These are phyloP conservation scores for Drosophila tsacasi DNA, from an alignment of 1,140 invertebrate species.

Conservation along the genomic window DNA sequence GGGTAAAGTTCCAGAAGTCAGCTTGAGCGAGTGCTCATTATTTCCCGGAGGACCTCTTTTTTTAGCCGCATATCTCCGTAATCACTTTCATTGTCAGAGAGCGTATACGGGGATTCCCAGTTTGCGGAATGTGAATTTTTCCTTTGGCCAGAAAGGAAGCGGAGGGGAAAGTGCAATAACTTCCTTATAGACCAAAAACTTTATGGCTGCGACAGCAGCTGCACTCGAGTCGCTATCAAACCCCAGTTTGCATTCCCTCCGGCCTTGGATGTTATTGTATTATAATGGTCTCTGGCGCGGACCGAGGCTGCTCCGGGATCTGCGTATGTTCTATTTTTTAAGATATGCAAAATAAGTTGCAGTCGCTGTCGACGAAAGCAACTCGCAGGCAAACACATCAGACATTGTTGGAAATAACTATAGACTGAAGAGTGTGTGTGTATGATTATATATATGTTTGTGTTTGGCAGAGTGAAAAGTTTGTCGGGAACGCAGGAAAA, in stretches of 20 bases:
- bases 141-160: constrained; percentile 22
- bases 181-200: constrained; percentile 59
- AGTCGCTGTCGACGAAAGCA: constrained; percentile 49
- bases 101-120: constrained; percentile 9
- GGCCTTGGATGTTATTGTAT: constrained; percentile 48
- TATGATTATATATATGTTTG: not conserved
- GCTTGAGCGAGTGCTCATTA: constrained; percentile 13
- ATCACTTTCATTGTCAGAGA: constrained; percentile 36
- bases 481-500: constrained; percentile 64
- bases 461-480: constrained; percentile 49
- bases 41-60: constrained; percentile 16
- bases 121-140: constrained; percentile 23
- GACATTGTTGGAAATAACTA: constrained; percentile 64
- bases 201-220: constrained; percentile 52
- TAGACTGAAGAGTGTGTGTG: constrained; percentile 2
- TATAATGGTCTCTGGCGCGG: constrained; percentile 61
- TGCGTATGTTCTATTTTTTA: constrained; percentile 75
- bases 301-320: constrained; percentile 22
- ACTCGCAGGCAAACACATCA: constrained; percentile 52
- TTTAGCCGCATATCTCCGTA: constrained; percentile 21
- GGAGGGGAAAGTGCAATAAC: constrained; percentile 34
- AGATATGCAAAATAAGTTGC: constrained; percentile 80
- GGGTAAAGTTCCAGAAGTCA: constrained; percentile 12
- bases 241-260: constrained; percentile 15
- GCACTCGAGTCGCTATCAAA: constrained; percentile 46